Evolutionary conservation across 2,113 vertebrate species (phyloP).

Genomic region (Fregetta grallaria): DNA sequence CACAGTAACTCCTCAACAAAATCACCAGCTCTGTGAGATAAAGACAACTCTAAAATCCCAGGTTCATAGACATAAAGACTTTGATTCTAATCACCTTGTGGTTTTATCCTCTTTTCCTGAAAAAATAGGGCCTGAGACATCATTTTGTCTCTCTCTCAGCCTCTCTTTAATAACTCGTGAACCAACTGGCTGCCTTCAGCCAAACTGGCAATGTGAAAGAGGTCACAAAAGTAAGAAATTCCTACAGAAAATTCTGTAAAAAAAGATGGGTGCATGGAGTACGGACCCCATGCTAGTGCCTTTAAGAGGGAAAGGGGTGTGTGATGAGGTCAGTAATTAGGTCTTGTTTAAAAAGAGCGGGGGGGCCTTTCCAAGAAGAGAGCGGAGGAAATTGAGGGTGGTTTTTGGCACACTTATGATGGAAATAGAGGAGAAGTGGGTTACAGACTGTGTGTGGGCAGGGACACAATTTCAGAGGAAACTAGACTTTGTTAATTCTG

Average conservation of each 20-base stretch:
- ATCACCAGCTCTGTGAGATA: background rate
- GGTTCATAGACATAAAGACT: background rate
- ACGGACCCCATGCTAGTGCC: background rate
- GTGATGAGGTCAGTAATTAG: background rate
- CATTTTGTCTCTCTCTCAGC: background rate
- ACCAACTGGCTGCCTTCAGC: background rate
- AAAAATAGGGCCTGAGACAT: background rate
- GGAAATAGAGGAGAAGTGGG: background rate
- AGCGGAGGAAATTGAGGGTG: background rate
- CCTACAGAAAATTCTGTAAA: background rate
- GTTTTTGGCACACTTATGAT: background rate
- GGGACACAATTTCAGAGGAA: constrained; percentile 11
- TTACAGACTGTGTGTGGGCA: constrained; percentile 12
- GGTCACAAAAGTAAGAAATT: background rate
- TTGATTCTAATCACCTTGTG: background rate
- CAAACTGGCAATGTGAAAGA: background rate
- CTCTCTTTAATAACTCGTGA: background rate
- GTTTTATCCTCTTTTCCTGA: background rate
- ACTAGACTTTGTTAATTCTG: background rate
- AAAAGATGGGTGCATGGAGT: background rate
- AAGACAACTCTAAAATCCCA: background rate
- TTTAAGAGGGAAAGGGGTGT: background rate
- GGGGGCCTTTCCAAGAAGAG: background rate
- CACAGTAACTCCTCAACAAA: background rate
- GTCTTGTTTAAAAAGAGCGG: background rate